These are phyloP conservation scores for Paramisgurnus dabryanus DNA, from an alignment of 2,113 vertebrate genomes.

Conservation along the genomic window DNA sequence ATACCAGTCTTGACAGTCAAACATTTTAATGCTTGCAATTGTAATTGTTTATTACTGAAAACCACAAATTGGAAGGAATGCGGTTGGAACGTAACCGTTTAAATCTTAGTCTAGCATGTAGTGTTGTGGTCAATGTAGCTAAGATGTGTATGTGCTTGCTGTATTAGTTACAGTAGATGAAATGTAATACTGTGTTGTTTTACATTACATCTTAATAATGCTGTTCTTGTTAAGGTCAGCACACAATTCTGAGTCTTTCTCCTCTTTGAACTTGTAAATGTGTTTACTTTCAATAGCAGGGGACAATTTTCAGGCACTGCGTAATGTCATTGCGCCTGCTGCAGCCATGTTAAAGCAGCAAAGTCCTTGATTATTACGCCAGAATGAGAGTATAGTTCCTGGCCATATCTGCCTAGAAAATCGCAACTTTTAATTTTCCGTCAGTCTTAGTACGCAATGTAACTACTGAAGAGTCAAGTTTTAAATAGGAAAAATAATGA, in stretches of 20 bases:
- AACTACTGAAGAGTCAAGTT: no score
- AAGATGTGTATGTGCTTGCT: conserved; percentile 56
- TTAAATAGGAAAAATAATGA: no score
- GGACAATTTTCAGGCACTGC: no score
- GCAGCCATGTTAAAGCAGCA: no score
- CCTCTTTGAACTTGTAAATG: neutral
- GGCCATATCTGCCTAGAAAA: no score
- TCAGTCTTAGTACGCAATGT: no score
- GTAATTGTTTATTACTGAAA: conserved; percentile 51
- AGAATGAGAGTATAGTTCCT: no score
- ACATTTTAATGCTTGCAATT: conserved; percentile 25
- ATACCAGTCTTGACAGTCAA: conserved; percentile 7
- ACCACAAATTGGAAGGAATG: conserved; percentile 59
- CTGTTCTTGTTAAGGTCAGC: neutral
- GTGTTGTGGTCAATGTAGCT: conserved; percentile 52
- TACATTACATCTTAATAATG: neutral
- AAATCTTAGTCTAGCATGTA: conserved; percentile 37
- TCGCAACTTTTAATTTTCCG: no score
- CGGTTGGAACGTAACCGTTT: conserved; percentile 65
- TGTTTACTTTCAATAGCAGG: no score
- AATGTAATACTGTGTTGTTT: conserved; percentile 39
- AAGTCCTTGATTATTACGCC: no score
- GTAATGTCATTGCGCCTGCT: no score
- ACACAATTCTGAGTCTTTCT: neutral
- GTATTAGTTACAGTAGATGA: conserved; percentile 43